These are phyloP conservation scores for Drosophila meridionalis DNA, from an alignment of 2,888 invertebrate species.

Conservation along the genomic window DNA sequence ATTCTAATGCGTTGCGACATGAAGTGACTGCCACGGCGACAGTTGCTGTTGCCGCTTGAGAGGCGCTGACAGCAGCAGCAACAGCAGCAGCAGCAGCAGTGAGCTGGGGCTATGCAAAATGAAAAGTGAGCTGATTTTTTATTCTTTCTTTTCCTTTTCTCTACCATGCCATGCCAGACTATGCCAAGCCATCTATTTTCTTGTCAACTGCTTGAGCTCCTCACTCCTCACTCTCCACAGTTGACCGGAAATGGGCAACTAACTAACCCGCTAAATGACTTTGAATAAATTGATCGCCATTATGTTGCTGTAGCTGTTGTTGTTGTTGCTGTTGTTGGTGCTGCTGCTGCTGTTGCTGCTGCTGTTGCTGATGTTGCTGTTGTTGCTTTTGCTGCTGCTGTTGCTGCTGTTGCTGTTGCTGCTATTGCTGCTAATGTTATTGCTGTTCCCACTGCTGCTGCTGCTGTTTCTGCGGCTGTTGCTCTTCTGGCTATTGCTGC, in stretches of 20 bases:
- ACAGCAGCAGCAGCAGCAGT: slow-evolving; percentile 55
- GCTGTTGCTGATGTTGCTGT: slow-evolving; percentile 13
- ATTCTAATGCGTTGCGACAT: slow-evolving; percentile 81
- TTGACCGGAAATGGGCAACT: slow-evolving; percentile 83
- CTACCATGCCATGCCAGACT: slow-evolving; percentile 12
- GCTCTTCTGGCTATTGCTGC: no score
- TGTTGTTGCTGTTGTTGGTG: slow-evolving; percentile 33
- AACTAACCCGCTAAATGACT: slow-evolving; percentile 60
- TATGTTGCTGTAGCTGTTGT: slow-evolving; percentile 32
- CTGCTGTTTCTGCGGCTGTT: no score
- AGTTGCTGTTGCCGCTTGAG: slow-evolving; percentile 82
- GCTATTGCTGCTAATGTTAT: no score
- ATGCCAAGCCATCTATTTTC: slow-evolving; percentile 47
- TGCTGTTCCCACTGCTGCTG: no score
- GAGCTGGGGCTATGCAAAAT: slow-evolving; percentile 28
- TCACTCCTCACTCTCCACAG: slow-evolving; percentile 71
- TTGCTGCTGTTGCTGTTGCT: slow-evolving; percentile 15
- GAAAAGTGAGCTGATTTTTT: slow-evolving; percentile 70
- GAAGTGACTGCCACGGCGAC: slow-evolving; percentile 81
- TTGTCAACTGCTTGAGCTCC: slow-evolving; percentile 28
- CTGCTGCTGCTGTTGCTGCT: not conserved
- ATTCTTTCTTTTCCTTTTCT: not conserved
- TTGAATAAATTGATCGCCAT: slow-evolving; percentile 61
- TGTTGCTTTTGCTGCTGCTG: not conserved
- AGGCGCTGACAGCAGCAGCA: slow-evolving; percentile 74